Evolutionary conservation across 1,140 invertebrate species (phyloP).

Genomic region (Pogonomyrmex barbatus): DNA sequence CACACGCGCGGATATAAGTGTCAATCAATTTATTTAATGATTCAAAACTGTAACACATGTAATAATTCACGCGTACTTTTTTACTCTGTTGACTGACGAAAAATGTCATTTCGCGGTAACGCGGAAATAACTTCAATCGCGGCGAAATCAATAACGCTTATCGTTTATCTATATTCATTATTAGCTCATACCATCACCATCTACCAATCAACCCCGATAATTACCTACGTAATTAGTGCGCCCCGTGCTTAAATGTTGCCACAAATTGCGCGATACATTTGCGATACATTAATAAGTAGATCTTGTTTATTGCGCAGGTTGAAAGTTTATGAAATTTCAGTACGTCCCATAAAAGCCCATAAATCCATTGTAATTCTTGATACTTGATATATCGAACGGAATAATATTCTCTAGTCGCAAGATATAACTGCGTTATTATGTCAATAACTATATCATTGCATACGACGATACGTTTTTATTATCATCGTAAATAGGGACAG

Average conservation of each 20-base stretch:
- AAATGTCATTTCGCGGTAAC: neutral
- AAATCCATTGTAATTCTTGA: neutral
- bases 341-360: neutral
- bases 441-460: neutral
- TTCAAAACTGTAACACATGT: neutral
- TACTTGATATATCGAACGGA: neutral
- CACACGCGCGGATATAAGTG: neutral
- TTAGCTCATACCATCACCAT: constrained; percentile 18
- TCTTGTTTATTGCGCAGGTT: neutral
- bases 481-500: neutral
- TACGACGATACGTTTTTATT: neutral
- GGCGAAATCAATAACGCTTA: constrained; percentile 71
- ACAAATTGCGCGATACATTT: constrained; percentile 30
- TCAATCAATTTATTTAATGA: neutral
- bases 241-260: constrained; percentile 50
- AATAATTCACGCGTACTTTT: constrained; percentile 29
- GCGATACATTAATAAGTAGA: constrained; percentile 15
- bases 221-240: constrained; percentile 70
- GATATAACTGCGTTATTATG: neutral
- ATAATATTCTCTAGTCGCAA: neutral
- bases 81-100: neutral
- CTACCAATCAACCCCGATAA: constrained; percentile 73
- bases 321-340: neutral
- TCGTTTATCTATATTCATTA: constrained; percentile 75
- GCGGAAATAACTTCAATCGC: constrained; percentile 14